Conservation (phyloP, 2,797 vertebrate genomes). For the Anguilla marmorata region DNA sequence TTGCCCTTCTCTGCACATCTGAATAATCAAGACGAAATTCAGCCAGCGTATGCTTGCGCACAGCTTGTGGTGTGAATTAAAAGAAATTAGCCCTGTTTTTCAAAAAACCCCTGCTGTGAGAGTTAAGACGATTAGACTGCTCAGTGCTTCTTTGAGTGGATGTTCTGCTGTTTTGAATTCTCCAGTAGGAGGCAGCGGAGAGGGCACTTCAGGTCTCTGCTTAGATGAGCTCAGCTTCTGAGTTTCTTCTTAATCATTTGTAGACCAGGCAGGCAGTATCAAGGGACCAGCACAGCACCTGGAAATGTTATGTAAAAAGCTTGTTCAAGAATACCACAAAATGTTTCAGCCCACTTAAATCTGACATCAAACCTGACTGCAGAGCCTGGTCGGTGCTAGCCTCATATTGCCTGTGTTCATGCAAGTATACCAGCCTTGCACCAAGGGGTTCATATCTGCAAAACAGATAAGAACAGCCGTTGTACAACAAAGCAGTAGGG, state of each 20-base stretch:
- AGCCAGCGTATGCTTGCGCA: constrained; percentile 4
- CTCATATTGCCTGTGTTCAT: neutral
- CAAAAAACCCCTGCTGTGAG: neutral
- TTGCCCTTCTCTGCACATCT: neutral
- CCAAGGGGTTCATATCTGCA: constrained; percentile 11
- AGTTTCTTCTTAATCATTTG: neutral
- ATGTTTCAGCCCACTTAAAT: constrained; percentile 6
- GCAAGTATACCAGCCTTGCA: neutral
- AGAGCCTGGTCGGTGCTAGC: neutral
- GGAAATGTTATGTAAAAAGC: constrained; percentile 5
- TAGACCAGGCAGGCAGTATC: neutral
- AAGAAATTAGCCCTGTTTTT: constrained; percentile 22
- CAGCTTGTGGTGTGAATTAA: constrained; percentile 16
- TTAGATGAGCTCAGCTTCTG: neutral
- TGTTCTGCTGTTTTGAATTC: neutral
- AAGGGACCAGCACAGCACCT: neutral
- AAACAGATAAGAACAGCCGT: constrained; percentile 23
- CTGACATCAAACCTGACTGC: neutral
- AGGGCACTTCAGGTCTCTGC: neutral
- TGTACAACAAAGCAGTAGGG: constrained; percentile 25
- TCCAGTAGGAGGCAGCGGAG: constrained; percentile 4
- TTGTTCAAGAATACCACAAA: neutral
- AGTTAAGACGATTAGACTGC: neutral
- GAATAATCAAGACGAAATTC: constrained; percentile 19
- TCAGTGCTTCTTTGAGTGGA: neutral